A percentile compares a stretch with the other conserved stretches of the same genome.
These are phyloP conservation scores for Scaptomyza hsui DNA, from an alignment of 1,140 invertebrate genomes.

Conservation along the genomic window DNA sequence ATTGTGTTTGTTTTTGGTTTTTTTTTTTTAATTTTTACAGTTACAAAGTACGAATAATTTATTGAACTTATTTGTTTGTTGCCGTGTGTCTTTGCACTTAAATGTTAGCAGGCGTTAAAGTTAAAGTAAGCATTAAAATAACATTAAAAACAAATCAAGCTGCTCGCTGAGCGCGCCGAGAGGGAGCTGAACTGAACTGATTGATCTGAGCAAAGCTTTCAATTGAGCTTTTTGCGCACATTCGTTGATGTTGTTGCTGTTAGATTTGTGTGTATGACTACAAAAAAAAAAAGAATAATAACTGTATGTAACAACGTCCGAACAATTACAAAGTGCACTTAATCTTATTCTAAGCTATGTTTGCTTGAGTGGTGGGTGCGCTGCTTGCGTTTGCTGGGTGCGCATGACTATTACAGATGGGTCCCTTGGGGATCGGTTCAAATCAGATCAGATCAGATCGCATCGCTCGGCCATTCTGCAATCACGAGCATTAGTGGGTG, in stretches of 20 bases:
- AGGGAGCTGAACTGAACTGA: conserved; percentile 3
- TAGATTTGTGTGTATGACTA: conserved; percentile 20
- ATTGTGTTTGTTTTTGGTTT: conserved; percentile 12
- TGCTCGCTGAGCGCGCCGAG: conserved; percentile 20
- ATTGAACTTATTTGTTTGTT: conserved; percentile 65
- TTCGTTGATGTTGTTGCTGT: conserved; percentile 9
- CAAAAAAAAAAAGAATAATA: conserved; percentile 20
- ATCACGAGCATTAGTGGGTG: conserved; percentile 52
- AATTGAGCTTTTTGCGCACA: conserved; percentile 17
- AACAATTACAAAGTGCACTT: conserved; percentile 48
- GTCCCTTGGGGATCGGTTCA: conserved; percentile 2
- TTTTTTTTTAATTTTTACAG: conserved; percentile 13
- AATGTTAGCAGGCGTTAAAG: conserved; percentile 67
- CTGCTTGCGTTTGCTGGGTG: conserved; percentile 10
- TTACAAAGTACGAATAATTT: conserved; percentile 77
- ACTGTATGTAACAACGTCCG: conserved; percentile 14
- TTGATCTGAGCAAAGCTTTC: conserved; percentile 17
- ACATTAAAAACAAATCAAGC: conserved; percentile 75
- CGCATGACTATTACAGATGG: conserved; percentile 29
- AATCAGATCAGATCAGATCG: conserved; percentile 21
- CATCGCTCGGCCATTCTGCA: conserved; percentile 8
- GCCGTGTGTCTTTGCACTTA: conserved; percentile 43
- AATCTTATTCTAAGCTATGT: conserved; percentile 54
- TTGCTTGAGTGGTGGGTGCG: conserved; percentile 30
- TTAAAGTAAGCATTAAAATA: conserved; percentile 76